Conservation (phyloP, 2,888 invertebrate genomes). For the Nymphalis c-album region DNA sequence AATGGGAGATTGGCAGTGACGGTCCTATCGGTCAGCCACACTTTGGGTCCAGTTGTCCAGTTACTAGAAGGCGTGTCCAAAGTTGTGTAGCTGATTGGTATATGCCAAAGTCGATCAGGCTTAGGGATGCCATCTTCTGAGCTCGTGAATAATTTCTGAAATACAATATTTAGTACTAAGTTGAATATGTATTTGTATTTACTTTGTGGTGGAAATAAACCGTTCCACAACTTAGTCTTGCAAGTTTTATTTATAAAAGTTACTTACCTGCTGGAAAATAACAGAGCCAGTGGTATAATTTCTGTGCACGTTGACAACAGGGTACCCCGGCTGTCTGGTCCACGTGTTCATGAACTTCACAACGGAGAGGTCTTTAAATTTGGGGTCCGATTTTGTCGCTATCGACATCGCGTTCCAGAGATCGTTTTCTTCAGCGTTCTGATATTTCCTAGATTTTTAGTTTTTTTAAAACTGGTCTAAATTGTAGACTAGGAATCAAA, state of each 20-base stretch:
- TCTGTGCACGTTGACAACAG: constrained; percentile 81
- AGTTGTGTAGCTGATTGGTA: constrained; percentile 79
- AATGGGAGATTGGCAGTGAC: constrained; percentile 43
- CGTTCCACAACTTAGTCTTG: neutral
- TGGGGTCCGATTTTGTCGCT: constrained; percentile 51
- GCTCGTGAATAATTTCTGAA: constrained; percentile 65
- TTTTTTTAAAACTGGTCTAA: neutral
- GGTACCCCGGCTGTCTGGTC: constrained; percentile 87
- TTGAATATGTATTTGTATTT: too few species aligned
- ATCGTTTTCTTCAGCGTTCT: constrained; percentile 84
- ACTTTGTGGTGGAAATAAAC: too few species aligned
- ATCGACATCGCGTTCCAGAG: constrained; percentile 83
- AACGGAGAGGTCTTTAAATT: constrained; percentile 70
- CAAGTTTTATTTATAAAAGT: neutral
- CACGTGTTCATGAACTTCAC: constrained; percentile 86
- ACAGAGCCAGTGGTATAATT: constrained; percentile 73
- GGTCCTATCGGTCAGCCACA: constrained; percentile 60
- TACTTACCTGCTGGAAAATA: constrained; percentile 72
- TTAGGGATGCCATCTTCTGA: constrained; percentile 54
- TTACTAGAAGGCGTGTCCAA: constrained; percentile 43
- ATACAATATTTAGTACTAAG: constrained; percentile 6
- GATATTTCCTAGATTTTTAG: constrained; percentile 71
- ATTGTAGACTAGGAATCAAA: too few species aligned
- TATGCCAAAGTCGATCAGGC: constrained; percentile 79
- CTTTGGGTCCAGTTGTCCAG: constrained; percentile 54